Evolutionary conservation across 2,797 vertebrate species (phyloP).

Genomic region (Fundulus diaphanus): DNA sequence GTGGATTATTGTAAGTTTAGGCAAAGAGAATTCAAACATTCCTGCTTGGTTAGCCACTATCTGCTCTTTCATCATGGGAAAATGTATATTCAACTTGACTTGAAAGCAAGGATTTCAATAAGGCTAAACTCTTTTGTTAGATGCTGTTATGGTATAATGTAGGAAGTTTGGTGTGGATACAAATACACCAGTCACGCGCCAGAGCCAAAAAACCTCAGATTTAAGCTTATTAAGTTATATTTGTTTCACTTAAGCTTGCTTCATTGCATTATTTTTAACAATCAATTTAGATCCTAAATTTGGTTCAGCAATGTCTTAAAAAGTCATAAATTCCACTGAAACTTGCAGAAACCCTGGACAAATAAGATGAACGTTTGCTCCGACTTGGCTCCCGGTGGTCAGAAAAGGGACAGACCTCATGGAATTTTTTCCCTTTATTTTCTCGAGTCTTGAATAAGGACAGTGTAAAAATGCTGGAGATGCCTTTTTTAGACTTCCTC

Average conservation of each 20-base stretch:
- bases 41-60: neutral
- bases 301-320: neutral
- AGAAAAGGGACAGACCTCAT: constrained; percentile 71
- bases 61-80: neutral
- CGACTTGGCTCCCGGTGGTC: constrained; percentile 63
- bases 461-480: constrained; percentile 67
- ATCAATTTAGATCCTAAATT: neutral
- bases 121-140: neutral
- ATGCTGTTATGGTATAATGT: neutral
- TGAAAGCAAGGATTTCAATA: neutral
- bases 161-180: neutral
- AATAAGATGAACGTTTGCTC: constrained; percentile 31
- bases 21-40: neutral
- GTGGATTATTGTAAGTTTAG: neutral
- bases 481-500: constrained; percentile 67
- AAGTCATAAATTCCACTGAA: neutral
- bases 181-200: neutral
- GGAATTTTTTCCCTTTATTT: constrained; percentile 5
- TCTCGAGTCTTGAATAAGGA: constrained; percentile 50
- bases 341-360: constrained; percentile 5
- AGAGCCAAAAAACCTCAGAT: neutral
- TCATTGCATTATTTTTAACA: no score
- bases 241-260: neutral
- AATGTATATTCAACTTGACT: neutral
- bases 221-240: neutral